A percentile compares a stretch with the other conserved stretches of the same genome.
Conservation (phyloP, 2,888 invertebrate species). For the Lysandra bellargus region DNA sequence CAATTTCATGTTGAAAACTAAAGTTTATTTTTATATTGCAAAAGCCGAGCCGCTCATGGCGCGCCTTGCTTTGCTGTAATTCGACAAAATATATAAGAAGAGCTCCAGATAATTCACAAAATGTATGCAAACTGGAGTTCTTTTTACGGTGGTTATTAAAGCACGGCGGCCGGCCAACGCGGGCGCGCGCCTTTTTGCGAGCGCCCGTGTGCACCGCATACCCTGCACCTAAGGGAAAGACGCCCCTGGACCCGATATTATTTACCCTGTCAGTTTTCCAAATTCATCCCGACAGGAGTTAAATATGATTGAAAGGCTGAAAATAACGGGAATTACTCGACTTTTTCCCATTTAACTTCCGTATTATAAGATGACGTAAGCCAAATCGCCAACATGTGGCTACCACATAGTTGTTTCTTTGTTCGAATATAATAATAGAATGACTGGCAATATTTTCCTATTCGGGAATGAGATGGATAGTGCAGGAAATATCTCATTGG, state of each 20-base stretch:
- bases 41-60: too few species aligned
- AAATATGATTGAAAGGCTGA: conserved; percentile 34
- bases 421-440: conserved; percentile 71
- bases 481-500: conserved; percentile 67
- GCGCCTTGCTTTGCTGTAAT: too few species aligned
- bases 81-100: too few species aligned
- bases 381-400: conserved; percentile 65
- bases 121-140: too few species aligned
- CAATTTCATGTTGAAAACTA: too few species aligned
- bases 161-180: too few species aligned
- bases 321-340: conserved; percentile 40
- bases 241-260: neutral
- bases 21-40: too few species aligned
- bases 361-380: conserved; percentile 68
- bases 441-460: conserved; percentile 66
- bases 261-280: conserved; percentile 31
- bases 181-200: too few species aligned
- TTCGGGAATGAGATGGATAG: conserved; percentile 65
- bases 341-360: conserved; percentile 51
- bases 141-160: too few species aligned
- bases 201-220: too few species aligned
- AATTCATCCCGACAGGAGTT: conserved; percentile 34
- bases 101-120: too few species aligned
- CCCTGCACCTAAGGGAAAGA: too few species aligned
- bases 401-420: conserved; percentile 55